phyloP scores from a whole-genome alignment of 2,888 invertebrate species.

The Sycophila texana region DNA sequence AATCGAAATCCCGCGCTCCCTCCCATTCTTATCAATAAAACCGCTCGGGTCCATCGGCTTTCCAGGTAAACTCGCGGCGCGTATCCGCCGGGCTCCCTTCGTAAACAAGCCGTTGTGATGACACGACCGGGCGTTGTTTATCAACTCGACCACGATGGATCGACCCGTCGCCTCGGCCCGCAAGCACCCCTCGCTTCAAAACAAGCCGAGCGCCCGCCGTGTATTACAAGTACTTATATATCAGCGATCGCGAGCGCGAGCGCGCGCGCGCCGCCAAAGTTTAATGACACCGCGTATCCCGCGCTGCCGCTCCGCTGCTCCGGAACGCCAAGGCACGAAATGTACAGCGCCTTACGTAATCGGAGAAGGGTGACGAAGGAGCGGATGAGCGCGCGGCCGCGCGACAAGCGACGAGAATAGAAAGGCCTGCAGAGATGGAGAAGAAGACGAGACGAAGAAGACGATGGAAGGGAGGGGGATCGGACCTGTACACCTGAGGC shows the following conservation, averaged over 20 bases:
- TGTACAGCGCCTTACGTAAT: conserved; percentile 45
- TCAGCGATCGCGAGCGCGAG: not conserved
- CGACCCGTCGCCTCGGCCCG: not conserved
- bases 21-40: no score
- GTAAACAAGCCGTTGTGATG: not conserved
- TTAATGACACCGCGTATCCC: conserved; percentile 20
- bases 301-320: not conserved
- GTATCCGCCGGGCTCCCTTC: not conserved
- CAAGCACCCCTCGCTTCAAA: not conserved
- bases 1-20: no score
- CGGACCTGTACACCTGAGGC: not conserved
- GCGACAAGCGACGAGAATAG: conserved; percentile 40
- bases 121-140: not conserved
- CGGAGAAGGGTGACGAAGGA: conserved; percentile 29
- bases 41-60: no score
- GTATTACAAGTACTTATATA: not conserved
- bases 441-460: not conserved
- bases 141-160: not conserved
- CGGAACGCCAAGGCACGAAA: not conserved
- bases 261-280: not conserved
- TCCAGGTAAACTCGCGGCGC: not conserved
- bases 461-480: not conserved
- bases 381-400: conserved; percentile 1
- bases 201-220: not conserved
- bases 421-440: conserved; percentile 16